These are phyloP conservation scores for Mallotus villosus DNA, from an alignment of 2,797 vertebrate genomes.

Conservation along the genomic window DNA sequence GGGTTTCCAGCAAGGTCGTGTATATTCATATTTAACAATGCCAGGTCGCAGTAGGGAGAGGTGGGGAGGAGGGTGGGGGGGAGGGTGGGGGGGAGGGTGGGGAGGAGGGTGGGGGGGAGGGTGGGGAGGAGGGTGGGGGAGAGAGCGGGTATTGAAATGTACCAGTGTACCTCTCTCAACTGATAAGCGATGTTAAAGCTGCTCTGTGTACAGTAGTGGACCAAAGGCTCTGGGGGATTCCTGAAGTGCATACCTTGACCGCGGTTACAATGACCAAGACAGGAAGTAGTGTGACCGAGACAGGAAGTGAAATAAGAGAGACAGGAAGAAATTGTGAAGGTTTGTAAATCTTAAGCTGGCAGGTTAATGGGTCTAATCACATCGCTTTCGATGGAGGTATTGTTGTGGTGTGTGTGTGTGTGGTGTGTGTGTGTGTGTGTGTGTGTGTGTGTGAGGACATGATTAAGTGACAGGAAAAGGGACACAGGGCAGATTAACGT, in stretches of 20 bases:
- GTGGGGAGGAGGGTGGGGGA: conserved; percentile 19
- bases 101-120: conserved; percentile 13
- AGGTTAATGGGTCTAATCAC: conserved; percentile 61
- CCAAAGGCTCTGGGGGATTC: conserved; percentile 32
- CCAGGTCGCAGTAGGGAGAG: conserved; percentile 31
- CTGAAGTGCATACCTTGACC: conserved; percentile 45
- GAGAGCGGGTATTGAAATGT: conserved; percentile 12
- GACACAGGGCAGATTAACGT: too few relatives aligned
- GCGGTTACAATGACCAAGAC: conserved; percentile 48
- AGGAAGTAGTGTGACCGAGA: conserved; percentile 45
- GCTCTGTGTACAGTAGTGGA: conserved; percentile 32
- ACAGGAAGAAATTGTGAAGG: conserved; percentile 58
- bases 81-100: conserved; percentile 25
- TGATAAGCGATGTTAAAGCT: conserved; percentile 52
- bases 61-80: conserved; percentile 26
- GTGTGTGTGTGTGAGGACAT: too few relatives aligned
- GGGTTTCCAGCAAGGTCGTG: conserved; percentile 67
- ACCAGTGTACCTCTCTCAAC: conserved; percentile 31
- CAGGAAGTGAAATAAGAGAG: conserved; percentile 50
- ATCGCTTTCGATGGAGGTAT: conserved; percentile 51
- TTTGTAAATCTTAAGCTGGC: conserved; percentile 53
- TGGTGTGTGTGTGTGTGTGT: too few relatives aligned
- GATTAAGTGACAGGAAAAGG: background rate
- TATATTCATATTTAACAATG: conserved; percentile 71
- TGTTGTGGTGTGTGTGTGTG: conserved; percentile 48